Base-by-base conservation (phyloP, 2,113 vertebrate genomes). In the Sphaerodactylus townsendi region DNA sequence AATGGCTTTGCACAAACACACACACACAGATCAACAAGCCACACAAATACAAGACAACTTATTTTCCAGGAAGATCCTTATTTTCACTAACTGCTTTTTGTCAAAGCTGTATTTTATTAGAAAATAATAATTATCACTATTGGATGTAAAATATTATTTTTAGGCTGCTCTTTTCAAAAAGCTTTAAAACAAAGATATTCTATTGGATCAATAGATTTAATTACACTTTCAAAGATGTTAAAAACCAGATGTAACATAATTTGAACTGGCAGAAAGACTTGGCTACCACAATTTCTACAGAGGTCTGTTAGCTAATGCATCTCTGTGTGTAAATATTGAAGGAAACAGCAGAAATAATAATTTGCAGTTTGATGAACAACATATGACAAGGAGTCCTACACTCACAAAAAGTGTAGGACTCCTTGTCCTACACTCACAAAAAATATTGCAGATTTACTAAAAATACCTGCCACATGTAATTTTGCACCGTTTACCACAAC, bases 311-410 rank as follows among this genome's bases (percentile, higher is more conserved):
- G 81, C 82, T 91, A 64, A 0, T 70, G 85, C 69, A 81, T 91
- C 86, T 93, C 81, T 91, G 50, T 21, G 39, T 48, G 50, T 28
- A 35, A 53, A 68, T 81, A 90, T 41, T 87, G 90, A 92, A 90
- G 87, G 83, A 92, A 92, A 93, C 46, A 91, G 88, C 66, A 94
- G 81, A 92, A 93, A 94, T 85, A 86, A 80, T 88, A 85, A 88
- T 94, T 95, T 92, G 91, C 84, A 90, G 87, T 92, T 76, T 93
- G 93, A 94, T 95, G 86, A 94, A 92, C 89, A 94, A 92, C 86
- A 92, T 85, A 87, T 87, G 86, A 89, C 89, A 90, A 8, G 53
- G 69, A 91, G 90, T 19, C 10, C 56, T 64, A 80, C 65, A 87
- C 64, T 86, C 19, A 5, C 64, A 88, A 91, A 92, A 81, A 79